Conservation (phyloP, 2,797 vertebrate genomes). For the Discoglossus pictus region DNA sequence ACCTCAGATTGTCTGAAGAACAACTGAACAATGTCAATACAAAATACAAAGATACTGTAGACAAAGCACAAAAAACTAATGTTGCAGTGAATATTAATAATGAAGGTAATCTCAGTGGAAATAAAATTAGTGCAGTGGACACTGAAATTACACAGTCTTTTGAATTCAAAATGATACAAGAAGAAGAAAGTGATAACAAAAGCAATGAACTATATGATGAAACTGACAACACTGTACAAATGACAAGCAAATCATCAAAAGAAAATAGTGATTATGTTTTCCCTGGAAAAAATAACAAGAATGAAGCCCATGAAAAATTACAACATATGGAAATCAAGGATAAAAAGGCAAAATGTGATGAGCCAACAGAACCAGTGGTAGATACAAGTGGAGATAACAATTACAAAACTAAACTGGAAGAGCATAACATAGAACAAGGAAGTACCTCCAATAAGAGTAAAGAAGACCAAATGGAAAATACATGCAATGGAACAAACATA, state of each 20-base stretch:
- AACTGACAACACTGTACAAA: not conserved
- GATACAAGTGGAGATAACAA: slow-evolving; percentile 11
- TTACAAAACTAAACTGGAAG: not conserved
- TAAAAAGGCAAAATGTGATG: slow-evolving; percentile 1
- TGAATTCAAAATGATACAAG: slow-evolving; percentile 45
- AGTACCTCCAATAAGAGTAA: not conserved
- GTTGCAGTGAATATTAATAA: too few relatives aligned
- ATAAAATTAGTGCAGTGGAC: slow-evolving; percentile 38
- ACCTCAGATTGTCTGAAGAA: slow-evolving; percentile 61
- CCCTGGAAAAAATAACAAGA: slow-evolving; percentile 11
- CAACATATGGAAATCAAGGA: slow-evolving; percentile 21
- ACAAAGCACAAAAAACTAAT: not conserved
- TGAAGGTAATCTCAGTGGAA: not conserved
- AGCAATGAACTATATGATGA: not conserved
- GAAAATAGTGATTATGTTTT: accelerated
- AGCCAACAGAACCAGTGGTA: not conserved
- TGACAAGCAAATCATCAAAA: not conserved
- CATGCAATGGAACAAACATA: not conserved
- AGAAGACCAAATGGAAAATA: slow-evolving; percentile 9
- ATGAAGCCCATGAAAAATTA: not conserved
- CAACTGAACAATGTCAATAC: slow-evolving; percentile 50
- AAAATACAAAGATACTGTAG: slow-evolving; percentile 29
- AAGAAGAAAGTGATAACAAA: slow-evolving; percentile 13
- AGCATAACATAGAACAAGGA: not conserved
- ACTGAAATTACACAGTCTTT: slow-evolving; percentile 7